Evolutionary conservation across 2,113 vertebrate genomes (phyloP).

Genomic region (Caranx melampygus): DNA sequence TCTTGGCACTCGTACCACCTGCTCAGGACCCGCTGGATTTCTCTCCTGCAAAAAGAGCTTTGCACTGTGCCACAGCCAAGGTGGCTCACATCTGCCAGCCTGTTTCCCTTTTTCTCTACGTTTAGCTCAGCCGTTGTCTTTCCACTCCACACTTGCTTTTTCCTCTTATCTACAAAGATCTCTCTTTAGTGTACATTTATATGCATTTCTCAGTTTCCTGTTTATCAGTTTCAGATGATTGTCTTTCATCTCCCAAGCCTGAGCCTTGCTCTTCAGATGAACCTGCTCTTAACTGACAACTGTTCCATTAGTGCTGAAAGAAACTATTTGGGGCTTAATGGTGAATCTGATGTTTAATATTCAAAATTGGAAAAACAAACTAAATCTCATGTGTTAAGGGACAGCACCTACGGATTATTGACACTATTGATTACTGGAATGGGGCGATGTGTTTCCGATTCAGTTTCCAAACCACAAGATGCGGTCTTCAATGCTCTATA

Average conservation of each 20-base stretch:
- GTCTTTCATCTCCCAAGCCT: neutral
- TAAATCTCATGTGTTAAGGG: too few relatives aligned
- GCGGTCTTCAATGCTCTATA: neutral
- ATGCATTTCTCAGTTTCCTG: constrained; percentile 11
- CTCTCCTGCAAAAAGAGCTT: constrained; percentile 64
- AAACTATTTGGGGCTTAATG: neutral
- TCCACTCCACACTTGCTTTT: constrained; percentile 17
- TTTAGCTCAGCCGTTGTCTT: constrained; percentile 30
- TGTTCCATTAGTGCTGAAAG: neutral
- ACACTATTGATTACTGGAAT: too few relatives aligned
- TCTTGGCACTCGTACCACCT: constrained; percentile 64
- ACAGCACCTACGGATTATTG: too few relatives aligned
- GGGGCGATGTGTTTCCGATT: too few relatives aligned
- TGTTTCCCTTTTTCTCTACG: constrained; percentile 39
- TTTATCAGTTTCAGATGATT: neutral
- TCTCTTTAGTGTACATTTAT: constrained; percentile 12
- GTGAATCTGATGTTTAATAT: neutral
- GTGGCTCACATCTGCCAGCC: constrained; percentile 56
- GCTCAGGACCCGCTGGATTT: constrained; percentile 70
- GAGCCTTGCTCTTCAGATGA: too few relatives aligned
- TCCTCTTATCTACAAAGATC: constrained; percentile 41
- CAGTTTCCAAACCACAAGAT: neutral
- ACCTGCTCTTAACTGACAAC: too few relatives aligned
- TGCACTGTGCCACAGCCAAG: constrained; percentile 58
- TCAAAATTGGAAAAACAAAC: neutral